phyloP scores from a whole-genome alignment of 1,140 invertebrate species.

The Sitodiplosis mosellana region DNA sequence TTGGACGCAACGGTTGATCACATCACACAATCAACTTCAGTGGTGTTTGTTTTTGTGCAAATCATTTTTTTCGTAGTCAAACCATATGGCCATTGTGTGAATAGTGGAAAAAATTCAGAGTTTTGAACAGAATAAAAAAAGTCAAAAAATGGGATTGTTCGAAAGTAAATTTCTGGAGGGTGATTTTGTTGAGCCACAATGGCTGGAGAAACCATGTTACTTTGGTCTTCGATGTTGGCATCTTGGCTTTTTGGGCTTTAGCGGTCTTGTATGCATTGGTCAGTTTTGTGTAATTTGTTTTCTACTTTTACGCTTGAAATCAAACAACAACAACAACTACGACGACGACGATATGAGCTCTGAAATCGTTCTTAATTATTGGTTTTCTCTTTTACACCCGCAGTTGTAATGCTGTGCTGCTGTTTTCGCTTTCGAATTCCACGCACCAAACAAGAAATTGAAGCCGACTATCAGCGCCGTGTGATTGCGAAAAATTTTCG shows the following conservation, averaged over 20 bases:
- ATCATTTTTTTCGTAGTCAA: no score
- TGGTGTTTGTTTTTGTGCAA: no score
- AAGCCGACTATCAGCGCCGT: conserved; percentile 70
- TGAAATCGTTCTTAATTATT: conserved; percentile 2
- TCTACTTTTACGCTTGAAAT: background rate
- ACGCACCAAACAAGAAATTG: conserved; percentile 81
- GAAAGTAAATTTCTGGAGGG: background rate
- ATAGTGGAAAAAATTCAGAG: no score
- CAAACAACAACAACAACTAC: background rate
- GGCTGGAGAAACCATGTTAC: conserved; percentile 34
- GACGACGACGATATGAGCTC: no score
- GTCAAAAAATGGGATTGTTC: no score
- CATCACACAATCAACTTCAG: no score
- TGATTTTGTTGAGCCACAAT: conserved; percentile 27
- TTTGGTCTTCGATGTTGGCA: conserved; percentile 42
- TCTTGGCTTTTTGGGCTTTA: conserved; percentile 38
- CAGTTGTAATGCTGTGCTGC: conserved; percentile 65
- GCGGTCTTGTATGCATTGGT: conserved; percentile 32
- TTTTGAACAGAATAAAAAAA: no score
- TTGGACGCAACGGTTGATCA: no score
- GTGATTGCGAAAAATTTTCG: conserved; percentile 66
- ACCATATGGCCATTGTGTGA: no score
- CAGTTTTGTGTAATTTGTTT: conserved; percentile 21
- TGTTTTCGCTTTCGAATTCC: conserved; percentile 74
- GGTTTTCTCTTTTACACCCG: background rate